Evolutionary conservation across 2,888 invertebrate genomes (phyloP).

Genomic region (Habrosyne pyritoides): DNA sequence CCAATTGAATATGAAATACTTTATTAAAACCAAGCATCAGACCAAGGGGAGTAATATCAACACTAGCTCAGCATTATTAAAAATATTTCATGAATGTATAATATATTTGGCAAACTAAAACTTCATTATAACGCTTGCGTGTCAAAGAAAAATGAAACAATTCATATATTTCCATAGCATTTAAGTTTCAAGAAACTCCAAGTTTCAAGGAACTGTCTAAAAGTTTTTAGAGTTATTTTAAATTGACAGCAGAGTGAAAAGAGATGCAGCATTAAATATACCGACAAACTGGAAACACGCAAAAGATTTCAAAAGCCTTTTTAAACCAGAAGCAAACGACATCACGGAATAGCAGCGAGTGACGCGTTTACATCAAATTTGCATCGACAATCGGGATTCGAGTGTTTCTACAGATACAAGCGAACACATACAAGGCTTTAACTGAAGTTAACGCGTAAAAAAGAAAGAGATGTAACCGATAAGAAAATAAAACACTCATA

Average conservation of each 20-base stretch:
- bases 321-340: neutral
- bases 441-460: constrained; percentile 2
- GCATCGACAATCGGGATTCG: constrained; percentile 17
- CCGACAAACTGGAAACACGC: constrained; percentile 4
- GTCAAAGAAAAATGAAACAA: neutral
- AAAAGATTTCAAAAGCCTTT: constrained; percentile 8
- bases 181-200: neutral
- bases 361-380: constrained; percentile 21
- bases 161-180: neutral
- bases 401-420: constrained; percentile 4
- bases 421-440: neutral
- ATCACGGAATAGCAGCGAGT: neutral
- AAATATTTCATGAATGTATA: neutral
- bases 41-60: neutral
- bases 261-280: constrained; percentile 9
- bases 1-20: neutral
- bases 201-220: neutral
- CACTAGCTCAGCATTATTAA: neutral
- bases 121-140: neutral
- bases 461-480: constrained; percentile 18
- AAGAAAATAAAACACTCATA: constrained; percentile 47
- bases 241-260: neutral
- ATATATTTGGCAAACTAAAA: neutral
- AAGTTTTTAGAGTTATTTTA: neutral
- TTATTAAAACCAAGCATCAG: neutral